These are phyloP conservation scores for Vanessa cardui DNA, from an alignment of 2,888 invertebrate genomes.

Conservation along the genomic window DNA sequence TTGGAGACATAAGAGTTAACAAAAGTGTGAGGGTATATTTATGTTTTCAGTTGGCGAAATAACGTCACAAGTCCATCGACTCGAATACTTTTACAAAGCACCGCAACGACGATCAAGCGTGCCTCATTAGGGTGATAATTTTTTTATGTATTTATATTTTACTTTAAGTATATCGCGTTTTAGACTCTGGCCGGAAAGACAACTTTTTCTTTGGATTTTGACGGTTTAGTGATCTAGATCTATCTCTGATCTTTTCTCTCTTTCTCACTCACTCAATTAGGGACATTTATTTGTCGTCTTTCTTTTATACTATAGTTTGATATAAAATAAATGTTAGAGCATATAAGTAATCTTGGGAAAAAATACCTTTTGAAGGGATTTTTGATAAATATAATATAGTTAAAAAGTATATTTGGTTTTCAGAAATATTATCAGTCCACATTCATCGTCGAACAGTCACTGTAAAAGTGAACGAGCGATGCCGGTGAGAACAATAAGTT, in stretches of 20 bases:
- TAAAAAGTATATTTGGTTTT: constrained; percentile 39
- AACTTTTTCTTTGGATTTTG: too few species aligned
- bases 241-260: too few species aligned
- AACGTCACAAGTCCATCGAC: constrained; percentile 55
- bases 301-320: too few species aligned
- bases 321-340: too few species aligned
- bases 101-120: constrained; percentile 68
- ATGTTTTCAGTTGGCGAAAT: constrained; percentile 61
- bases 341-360: neutral
- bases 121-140: constrained; percentile 67
- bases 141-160: neutral
- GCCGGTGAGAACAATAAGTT: constrained; percentile 57
- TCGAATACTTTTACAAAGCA: constrained; percentile 66
- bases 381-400: too few species aligned
- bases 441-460: constrained; percentile 74
- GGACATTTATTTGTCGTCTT: too few species aligned
- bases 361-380: neutral
- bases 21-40: neutral
- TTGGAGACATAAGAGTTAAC: too few species aligned
- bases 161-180: too few species aligned
- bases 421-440: constrained; percentile 77
- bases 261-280: too few species aligned
- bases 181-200: too few species aligned
- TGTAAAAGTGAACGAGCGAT: constrained; percentile 74
- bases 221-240: too few species aligned